Base-by-base conservation (phyloP, 2,888 invertebrate species). In the Drosophila emarginata region DNA sequence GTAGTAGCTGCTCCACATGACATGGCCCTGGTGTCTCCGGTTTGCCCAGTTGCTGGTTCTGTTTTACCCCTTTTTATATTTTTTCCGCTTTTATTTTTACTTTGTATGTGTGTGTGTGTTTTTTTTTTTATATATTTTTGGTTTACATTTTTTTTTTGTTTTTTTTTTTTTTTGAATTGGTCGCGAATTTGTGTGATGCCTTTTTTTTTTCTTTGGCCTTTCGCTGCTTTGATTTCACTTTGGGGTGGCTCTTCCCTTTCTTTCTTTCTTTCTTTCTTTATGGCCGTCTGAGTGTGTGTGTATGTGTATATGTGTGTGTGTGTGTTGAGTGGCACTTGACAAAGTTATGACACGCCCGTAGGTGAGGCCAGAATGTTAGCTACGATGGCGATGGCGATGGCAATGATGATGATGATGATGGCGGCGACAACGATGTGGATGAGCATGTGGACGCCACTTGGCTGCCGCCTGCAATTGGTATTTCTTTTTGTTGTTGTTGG, bases 341-440 rank as follows among this genome's bases (percentile, higher is more conserved):
- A 70, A 72, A 72, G 70, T 70, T 70, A 72, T 70, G 70, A 64
- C 70, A 70, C 65, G 59, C 72, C 72, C 72, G 66, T 72, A 70
- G 70, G 70, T 70, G 71, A 67, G 54, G 66, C 59, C 60, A 66
- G 54, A 60, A 72, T 54, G 59, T 15, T 66, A 37, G 53, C 53
- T 32, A 32, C 45, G 37, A 56, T 32, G 56, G 11, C 37, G 32
- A 61, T 62, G 56, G n/a, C 21, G 45, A 62, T 62, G 54, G 9
- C 45, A 57, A 53, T 32, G 32, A 21, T 18, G 54, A 56, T 28
- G 32, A 59, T 53, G 60, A 54, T 37, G 57, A 56, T 40, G 39
- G 26, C 59, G 37, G 50, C 32, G 50, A 50, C 36, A 26, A 67
- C 18, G 50, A 4, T 18, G n/a, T 6, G 6, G 36, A 61, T 59